Evolutionary conservation across 2,113 vertebrate genomes (phyloP).

Genomic region (Proterorhinus semilunaris): DNA sequence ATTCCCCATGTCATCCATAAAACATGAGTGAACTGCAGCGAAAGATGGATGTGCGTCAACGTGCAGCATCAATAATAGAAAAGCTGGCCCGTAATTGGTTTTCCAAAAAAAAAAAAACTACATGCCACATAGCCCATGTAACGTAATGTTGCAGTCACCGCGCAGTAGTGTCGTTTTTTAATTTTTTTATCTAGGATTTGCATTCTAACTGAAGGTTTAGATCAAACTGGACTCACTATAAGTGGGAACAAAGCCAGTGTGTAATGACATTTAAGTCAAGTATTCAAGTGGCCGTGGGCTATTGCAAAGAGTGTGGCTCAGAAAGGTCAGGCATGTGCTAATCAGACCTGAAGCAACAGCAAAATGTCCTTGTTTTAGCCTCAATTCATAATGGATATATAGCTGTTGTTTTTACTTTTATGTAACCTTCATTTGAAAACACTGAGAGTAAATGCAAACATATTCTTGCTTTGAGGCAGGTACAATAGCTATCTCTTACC

Average conservation of each 20-base stretch:
- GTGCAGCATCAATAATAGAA: constrained; percentile 59
- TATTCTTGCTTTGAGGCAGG: no score
- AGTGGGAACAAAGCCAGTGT: constrained; percentile 24
- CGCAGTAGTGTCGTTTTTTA: constrained; percentile 8
- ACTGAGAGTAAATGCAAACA: no score
- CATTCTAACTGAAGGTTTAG: constrained; percentile 18
- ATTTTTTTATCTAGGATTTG: constrained; percentile 12
- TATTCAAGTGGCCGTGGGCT: constrained; percentile 28
- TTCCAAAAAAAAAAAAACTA: constrained; percentile 28
- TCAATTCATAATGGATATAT: background rate
- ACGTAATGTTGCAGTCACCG: constrained; percentile 16
- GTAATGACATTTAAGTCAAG: constrained; percentile 45
- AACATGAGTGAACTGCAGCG: constrained; percentile 39
- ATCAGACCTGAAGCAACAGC: constrained; percentile 19
- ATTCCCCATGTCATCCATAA: constrained; percentile 41
- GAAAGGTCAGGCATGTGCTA: constrained; percentile 48
- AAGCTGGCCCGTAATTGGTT: constrained; percentile 42
- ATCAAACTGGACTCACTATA: constrained; percentile 10
- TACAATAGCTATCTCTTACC: no score
- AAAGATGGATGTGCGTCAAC: constrained; percentile 57
- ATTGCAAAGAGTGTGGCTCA: constrained; percentile 29
- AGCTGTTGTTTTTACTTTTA: no score
- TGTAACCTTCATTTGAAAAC: no score
- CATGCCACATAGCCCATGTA: background rate
- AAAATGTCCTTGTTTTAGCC: background rate